Evolutionary conservation across 2,888 invertebrate species (phyloP), one percentile per base, ranked within the genome.

Genomic region (Drosophila bunnanda): DNA sequence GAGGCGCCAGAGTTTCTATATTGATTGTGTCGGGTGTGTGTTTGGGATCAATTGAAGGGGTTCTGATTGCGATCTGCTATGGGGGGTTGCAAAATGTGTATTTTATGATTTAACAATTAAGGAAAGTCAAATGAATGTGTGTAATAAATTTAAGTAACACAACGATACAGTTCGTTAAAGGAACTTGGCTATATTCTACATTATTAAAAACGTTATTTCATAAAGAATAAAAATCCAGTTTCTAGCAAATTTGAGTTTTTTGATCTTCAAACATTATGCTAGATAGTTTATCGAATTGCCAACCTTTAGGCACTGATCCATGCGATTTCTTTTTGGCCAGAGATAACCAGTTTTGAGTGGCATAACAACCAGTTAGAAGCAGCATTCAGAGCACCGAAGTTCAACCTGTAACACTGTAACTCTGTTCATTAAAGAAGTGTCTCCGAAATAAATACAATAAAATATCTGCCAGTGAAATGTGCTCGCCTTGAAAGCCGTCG

Each of bases 71-170:
- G 30, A 65, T 66, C 55, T 46, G 38, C 34, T 39, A 55, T 43
- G 44, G 50, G 20, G 32, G 39, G 55, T 67, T 55, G 66, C 66
- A 28, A 69, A 68, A 69, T 68, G 50, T 39, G 17, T 56, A n/a
- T 36, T 56, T 56, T 67, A 66, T 67, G 66, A 67, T 67, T 67
- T 67, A 67, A 67, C 67, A 67, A 67, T 67, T 67, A 56, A 55
- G 28, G 32, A 41, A 17, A 28, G 20, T 0, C 48, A 34, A 34
- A 9, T 8, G 32, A 48, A 48, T 66, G 66, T 67, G 38, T 66
- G 67, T 56, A 56, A 66, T 65, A 50, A 61, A 65, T 60, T 41
- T n/a, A 34, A 12, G 34, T 46, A 20, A 41, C 38, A 12, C 25
- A n/a, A 20, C 36, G 28, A 30, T 20, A 36, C 34, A 20, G 25